phyloP scores from a whole-genome alignment of 37 sponge, comb jelly and placozoan genomes.

The Ephydatia muelleri region DNA sequence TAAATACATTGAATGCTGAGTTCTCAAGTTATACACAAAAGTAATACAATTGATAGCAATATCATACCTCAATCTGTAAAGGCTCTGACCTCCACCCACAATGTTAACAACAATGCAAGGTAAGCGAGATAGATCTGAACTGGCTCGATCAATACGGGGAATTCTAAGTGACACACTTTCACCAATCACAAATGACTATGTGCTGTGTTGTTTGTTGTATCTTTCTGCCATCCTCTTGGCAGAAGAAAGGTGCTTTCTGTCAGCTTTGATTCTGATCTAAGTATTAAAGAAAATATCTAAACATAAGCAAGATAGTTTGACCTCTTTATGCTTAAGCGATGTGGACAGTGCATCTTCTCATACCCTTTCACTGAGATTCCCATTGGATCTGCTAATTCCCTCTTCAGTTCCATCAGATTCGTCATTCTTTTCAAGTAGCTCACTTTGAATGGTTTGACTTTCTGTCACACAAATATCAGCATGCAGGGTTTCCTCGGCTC shows the following conservation, averaged over 20 bases:
- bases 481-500: neutral
- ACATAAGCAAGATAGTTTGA: neutral
- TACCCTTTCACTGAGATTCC: neutral
- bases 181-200: slow-evolving; percentile 2
- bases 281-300: neutral
- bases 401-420: too few species aligned
- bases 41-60: too few species aligned
- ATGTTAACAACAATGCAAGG: too few species aligned
- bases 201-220: slow-evolving; percentile 9
- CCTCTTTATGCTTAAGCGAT: neutral
- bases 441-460: neutral
- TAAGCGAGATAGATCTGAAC: too few species aligned
- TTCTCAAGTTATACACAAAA: too few species aligned
- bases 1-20: too few species aligned
- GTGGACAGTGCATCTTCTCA: neutral
- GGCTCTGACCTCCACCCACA: too few species aligned
- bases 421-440: too few species aligned
- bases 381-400: too few species aligned
- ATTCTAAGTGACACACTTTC: slow-evolving; percentile 8
- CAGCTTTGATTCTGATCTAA: slow-evolving; percentile 7
- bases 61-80: too few species aligned
- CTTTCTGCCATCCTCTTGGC: slow-evolving; percentile 10
- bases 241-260: neutral
- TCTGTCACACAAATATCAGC: neutral
- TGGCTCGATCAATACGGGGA: too few species aligned